Base-by-base conservation (phyloP, 1,140 invertebrate species). In the Heterodera schachtii region DNA sequence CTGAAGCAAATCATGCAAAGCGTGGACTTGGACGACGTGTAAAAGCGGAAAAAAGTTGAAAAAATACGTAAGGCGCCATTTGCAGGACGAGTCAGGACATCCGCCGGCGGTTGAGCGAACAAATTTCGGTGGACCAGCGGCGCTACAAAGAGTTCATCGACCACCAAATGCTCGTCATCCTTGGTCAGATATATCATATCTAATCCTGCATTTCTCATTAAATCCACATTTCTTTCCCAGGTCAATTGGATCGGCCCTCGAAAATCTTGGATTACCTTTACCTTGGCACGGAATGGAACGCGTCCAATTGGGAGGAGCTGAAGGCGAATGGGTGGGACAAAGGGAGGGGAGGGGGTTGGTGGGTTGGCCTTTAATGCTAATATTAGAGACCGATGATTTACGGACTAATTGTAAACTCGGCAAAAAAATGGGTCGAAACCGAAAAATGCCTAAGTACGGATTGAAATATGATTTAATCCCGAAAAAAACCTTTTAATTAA, bases 241-340 rank as follows among this genome's bases (percentile, higher is more conserved):
- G 82, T 16, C 97, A 98, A 91, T 96, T 99, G 95, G 97, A 98
- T 91, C 94, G 95, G 46, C 95, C 97, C 8, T 96, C 96, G 0
- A 93, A 96, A 89, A 97, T 99, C 87, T 96, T 98, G 88, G 95
- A 97, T 85, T 96, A 97, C 90, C 94, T 99, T 3, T 98, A 97
- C 91, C 92, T 99, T 9, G 97, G 97, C n/a, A 97, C 96, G 43
- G 97, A 98, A 91, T 98, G 96, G 78, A 99, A 99, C 91, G 97
- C 97, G 1, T 97, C 96, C 73, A 98, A 99, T 91, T 92, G 97
- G 75, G 96, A 98, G 85, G 96, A 98, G 91, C 92, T 99, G 75
- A 94, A 95, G 90, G 93, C 93, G 82, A 98, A 98, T 92, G 95
- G 89, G 94, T 95, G 52, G 41, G 69, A 3, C 1, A 52, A 8